Conservation (phyloP, 2,113 vertebrate species). For the Mus musculus region DNA sequence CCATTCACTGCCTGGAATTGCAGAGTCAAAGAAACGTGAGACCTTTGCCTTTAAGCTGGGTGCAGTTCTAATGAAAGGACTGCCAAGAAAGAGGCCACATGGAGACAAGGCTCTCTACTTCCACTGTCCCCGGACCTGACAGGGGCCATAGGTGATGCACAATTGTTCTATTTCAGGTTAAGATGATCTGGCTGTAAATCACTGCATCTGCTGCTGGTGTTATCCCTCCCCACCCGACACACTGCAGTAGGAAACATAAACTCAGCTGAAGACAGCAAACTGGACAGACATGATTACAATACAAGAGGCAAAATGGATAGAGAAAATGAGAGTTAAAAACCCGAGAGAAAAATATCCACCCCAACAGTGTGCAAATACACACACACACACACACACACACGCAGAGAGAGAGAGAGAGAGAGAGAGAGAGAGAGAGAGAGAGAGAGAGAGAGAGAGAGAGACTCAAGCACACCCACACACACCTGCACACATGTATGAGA, state of each 20-base stretch:
- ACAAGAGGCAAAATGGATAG: background rate
- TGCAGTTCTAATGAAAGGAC: background rate
- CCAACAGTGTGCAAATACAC: background rate
- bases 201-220: background rate
- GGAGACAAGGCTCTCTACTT: no score
- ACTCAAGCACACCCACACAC: no score
- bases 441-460: no score
- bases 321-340: background rate
- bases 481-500: background rate
- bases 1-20: background rate
- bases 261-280: background rate
- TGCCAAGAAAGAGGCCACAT: background rate
- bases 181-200: background rate
- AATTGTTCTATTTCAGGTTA: background rate
- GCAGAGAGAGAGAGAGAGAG: no score
- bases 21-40: background rate
- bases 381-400: background rate
- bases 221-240: no score
- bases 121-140: background rate
- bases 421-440: no score
- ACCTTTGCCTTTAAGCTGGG: no score
- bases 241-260: background rate
- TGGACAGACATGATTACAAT: no score
- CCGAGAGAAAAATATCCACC: background rate
- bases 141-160: background rate